These are phyloP conservation scores for Dorcus parallelipipedus DNA, from an alignment of 2,888 invertebrate species.

Conservation along the genomic window DNA sequence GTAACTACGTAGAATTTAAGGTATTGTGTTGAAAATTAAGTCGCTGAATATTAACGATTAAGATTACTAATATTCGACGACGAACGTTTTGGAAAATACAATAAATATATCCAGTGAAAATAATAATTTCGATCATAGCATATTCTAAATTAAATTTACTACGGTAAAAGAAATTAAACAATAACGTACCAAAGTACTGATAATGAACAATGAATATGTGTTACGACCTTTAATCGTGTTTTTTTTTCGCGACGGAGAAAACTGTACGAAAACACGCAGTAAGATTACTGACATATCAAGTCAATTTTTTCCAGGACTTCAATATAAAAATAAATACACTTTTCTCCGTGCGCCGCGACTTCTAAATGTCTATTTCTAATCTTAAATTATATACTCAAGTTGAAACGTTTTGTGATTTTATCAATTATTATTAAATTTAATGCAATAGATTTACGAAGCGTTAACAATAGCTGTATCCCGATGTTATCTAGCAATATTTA, in stretches of 20 bases:
- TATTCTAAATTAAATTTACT: slow-evolving; percentile 23
- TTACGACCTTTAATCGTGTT: slow-evolving; percentile 15
- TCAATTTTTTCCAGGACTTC: neutral
- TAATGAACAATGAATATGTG: slow-evolving; percentile 28
- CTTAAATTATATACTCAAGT: slow-evolving; percentile 9
- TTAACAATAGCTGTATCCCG: slow-evolving; percentile 32
- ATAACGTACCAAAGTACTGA: slow-evolving; percentile 24
- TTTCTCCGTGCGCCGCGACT: slow-evolving; percentile 2
- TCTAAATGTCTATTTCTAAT: neutral
- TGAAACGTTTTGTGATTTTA: slow-evolving; percentile 18
- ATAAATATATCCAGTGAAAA: no score
- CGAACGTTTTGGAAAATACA: no score
- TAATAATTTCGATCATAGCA: slow-evolving; percentile 6
- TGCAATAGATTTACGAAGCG: slow-evolving; percentile 10
- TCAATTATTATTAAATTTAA: slow-evolving; percentile 8
- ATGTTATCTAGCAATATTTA: slow-evolving; percentile 42
- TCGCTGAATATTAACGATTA: neutral
- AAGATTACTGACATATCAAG: slow-evolving; percentile 8
- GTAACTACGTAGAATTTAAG: slow-evolving; percentile 4
- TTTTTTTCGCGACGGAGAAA: neutral
- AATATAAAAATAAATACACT: neutral
- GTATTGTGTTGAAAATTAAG: neutral
- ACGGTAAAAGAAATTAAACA: slow-evolving; percentile 22
- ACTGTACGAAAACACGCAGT: neutral
- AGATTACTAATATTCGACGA: no score